Evolutionary conservation across 2,888 invertebrate genomes (phyloP).

Genomic region (Chalcosyrphus nemorum): DNA sequence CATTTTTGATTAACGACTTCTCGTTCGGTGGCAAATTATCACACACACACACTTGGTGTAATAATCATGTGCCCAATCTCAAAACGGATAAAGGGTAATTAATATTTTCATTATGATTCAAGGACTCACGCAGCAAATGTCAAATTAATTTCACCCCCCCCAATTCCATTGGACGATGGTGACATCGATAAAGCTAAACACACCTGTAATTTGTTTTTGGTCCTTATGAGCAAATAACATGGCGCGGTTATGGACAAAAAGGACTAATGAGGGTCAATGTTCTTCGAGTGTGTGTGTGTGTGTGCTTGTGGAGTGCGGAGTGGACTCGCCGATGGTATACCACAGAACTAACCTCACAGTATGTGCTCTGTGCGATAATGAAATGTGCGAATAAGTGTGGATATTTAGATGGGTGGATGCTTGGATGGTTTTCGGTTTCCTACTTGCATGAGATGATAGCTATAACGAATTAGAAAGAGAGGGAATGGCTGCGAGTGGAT

Average conservation of each 20-base stretch:
- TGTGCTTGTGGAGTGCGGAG: neutral
- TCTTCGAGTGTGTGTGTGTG: neutral
- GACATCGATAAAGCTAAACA: constrained; percentile 36
- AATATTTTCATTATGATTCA: constrained; percentile 50
- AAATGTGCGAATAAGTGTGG: constrained; percentile 36
- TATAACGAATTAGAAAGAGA: neutral
- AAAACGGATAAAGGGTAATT: constrained; percentile 50
- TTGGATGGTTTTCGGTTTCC: constrained; percentile 17
- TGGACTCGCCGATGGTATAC: constrained; percentile 7
- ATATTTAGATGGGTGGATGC: neutral
- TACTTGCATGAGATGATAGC: neutral
- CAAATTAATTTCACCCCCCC: constrained; percentile 48
- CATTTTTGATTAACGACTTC: constrained; percentile 44
- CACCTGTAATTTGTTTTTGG: constrained; percentile 46
- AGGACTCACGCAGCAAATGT: constrained; percentile 20
- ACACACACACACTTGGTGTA: constrained; percentile 12
- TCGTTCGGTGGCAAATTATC: constrained; percentile 33
- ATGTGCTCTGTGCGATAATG: constrained; percentile 21
- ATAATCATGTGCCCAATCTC: constrained; percentile 22
- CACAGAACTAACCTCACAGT: neutral
- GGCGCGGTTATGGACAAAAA: constrained; percentile 39
- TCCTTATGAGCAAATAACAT: constrained; percentile 21
- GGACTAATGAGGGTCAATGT: constrained; percentile 51
- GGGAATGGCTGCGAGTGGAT: neutral
- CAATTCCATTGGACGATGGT: constrained; percentile 16